Base-by-base conservation (phyloP, 2,888 invertebrate genomes). In the Vandiemenella viatica region DNA sequence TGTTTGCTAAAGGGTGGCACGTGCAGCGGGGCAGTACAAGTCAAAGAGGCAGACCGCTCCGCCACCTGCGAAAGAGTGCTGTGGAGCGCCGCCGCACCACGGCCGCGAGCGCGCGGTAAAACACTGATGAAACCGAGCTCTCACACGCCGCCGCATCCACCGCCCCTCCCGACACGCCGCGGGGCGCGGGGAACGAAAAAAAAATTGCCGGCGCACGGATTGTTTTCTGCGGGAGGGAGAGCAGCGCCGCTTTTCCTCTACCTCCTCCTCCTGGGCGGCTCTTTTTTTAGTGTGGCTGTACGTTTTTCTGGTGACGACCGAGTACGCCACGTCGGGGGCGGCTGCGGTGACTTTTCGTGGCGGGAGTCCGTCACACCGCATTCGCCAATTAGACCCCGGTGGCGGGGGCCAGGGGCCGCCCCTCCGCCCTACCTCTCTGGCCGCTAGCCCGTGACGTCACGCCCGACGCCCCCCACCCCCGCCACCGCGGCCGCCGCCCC, bases 341-440 rank as follows among this genome's bases (percentile, higher is more conserved):
- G 42, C 45, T 19, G 44, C 46, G 26, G 26, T 44, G 48, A 48
- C 52, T 52, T 50, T 50, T 50, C 51, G 50, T n/a, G n/a, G n/a
- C 51, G 49, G 46, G 46, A 44, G 47, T 49, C 51, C 50, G 46
- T 51, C 53, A 52, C 51, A 52, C 57, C 55, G 49, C 55, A 51
- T 51, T 53, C 55, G 55, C 58, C 56, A 57, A 56, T 58, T 56
- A 57, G 54, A 53, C 55, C 16, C 32, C 20, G 46, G 22, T 2
- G 46, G 46, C n/a, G 40, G 49, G 8, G 44, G 46, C 40, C 42
- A n/a, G 38, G 43, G 37, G 46, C 37, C 32, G 49, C 42, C 40
- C 13, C 26, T 16, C 13, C 37, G 37, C 32, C 46, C 46, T 37
- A 23, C 32, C 37, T 22, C 37, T 44, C 44, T 41, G 43, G 44